phyloP scores from a whole-genome alignment of 2,888 invertebrate genomes.

The Lacanobia oleracea region DNA sequence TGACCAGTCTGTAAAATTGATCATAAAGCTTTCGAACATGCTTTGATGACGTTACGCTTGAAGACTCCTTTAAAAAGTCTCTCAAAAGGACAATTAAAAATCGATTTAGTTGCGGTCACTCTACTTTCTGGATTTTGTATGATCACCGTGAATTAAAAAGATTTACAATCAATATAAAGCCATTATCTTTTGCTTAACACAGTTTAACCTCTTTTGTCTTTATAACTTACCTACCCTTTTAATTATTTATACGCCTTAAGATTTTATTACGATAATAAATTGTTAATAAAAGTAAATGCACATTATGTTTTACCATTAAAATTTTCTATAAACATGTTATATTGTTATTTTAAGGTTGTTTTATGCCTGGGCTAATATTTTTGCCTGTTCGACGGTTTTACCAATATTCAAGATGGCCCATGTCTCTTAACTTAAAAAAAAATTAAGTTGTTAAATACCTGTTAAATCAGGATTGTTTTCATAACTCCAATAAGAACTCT shows the following conservation, averaged over 20 bases:
- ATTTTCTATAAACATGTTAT: conserved; percentile 42
- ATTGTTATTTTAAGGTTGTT: conserved; percentile 44
- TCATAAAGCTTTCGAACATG: not conserved
- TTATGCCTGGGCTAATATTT: conserved; percentile 35
- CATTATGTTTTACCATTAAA: conserved; percentile 59
- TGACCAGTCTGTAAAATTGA: too few species aligned
- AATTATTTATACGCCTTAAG: conserved; percentile 34
- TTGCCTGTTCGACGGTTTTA: not conserved
- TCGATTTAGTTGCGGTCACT: not conserved
- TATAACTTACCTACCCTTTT: conserved; percentile 57
- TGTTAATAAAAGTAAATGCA: conserved; percentile 54
- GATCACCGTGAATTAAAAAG: conserved; percentile 21
- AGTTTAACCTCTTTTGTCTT: conserved; percentile 50
- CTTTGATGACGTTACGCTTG: not conserved
- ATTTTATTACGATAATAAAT: conserved; percentile 61
- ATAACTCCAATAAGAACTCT: not conserved
- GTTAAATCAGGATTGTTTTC: not conserved
- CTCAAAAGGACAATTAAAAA: not conserved
- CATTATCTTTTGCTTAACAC: conserved; percentile 26
- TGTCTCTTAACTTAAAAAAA: not conserved
- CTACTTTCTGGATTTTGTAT: not conserved
- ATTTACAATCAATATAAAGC: conserved; percentile 46
- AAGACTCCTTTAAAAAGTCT: conserved; percentile 1
- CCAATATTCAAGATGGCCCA: not conserved
- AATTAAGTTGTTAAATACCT: not conserved